Evolutionary conservation across 1,140 invertebrate species (phyloP).

Genomic region (Frieseomelitta varia): DNA sequence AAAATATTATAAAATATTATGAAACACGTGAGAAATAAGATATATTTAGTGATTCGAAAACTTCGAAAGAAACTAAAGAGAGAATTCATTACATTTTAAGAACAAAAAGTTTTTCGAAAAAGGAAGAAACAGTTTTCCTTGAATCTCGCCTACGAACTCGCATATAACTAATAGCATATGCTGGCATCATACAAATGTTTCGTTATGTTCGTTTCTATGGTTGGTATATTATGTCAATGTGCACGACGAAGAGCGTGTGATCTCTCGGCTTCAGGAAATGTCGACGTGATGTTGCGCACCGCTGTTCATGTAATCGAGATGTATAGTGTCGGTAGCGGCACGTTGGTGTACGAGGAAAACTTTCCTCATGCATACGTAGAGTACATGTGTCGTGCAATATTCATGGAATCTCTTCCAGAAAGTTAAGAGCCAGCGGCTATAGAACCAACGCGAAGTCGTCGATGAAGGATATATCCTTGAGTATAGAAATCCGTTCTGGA

Average conservation of each 20-base stretch:
- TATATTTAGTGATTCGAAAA: not conserved
- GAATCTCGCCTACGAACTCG: not conserved
- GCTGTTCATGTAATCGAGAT: slow-evolving; percentile 55
- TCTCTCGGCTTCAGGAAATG: slow-evolving; percentile 37
- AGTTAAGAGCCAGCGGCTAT: slow-evolving; percentile 50
- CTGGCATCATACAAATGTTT: not conserved
- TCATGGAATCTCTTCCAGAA: slow-evolving; percentile 67
- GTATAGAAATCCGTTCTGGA: slow-evolving; percentile 39
- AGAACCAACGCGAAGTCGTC: not conserved
- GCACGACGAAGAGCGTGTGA: slow-evolving; percentile 36
- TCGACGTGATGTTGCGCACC: slow-evolving; percentile 45
- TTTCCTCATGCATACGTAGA: slow-evolving; percentile 69
- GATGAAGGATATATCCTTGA: slow-evolving; percentile 32
- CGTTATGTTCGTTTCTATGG: not conserved
- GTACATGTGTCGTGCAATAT: slow-evolving; percentile 63
- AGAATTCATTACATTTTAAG: not conserved
- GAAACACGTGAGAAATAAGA: not conserved
- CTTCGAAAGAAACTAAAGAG: no score
- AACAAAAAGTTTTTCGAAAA: not conserved
- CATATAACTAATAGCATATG: not conserved
- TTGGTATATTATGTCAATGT: not conserved
- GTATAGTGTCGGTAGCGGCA: slow-evolving; percentile 31
- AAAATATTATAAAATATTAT: not conserved
- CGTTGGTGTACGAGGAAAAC: slow-evolving; percentile 52
- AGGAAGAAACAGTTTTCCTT: not conserved